Evolutionary conservation across 2,113 vertebrate species (phyloP).

Genomic region (Gila orcuttii): DNA sequence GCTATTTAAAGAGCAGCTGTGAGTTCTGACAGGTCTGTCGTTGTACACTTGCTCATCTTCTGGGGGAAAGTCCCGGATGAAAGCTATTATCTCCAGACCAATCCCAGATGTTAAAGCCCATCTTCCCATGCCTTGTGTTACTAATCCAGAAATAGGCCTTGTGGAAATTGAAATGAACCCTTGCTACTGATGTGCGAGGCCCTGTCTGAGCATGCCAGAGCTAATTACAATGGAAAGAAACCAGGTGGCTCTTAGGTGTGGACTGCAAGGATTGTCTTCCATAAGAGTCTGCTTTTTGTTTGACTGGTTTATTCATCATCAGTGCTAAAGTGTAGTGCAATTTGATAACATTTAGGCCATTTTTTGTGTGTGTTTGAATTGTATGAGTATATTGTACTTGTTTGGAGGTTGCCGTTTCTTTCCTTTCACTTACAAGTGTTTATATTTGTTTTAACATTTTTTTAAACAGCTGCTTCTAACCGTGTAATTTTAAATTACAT

Average conservation of each 20-base stretch:
- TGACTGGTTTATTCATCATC: constrained; percentile 66
- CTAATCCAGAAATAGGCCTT: constrained; percentile 41
- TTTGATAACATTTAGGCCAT: neutral
- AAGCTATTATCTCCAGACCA: constrained; percentile 30
- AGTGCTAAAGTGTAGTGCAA: constrained; percentile 29
- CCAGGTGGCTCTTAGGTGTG: constrained; percentile 67
- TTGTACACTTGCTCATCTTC: constrained; percentile 28
- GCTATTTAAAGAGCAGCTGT: constrained; percentile 10
- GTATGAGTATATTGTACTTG: neutral
- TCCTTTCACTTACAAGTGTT: constrained; percentile 53
- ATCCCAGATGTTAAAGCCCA: constrained; percentile 24
- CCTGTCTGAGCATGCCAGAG: constrained; percentile 50
- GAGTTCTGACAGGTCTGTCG: neutral
- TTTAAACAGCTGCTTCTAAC: constrained; percentile 62
- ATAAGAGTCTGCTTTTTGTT: constrained; percentile 47
- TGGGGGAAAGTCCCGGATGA: constrained; percentile 43
- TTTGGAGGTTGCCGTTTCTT: constrained; percentile 32
- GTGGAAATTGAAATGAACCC: constrained; percentile 43
- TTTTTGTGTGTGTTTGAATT: neutral
- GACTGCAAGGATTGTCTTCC: constrained; percentile 39
- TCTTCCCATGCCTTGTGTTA: constrained; percentile 55
- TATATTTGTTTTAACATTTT: constrained; percentile 36
- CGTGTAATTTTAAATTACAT: constrained; percentile 13
- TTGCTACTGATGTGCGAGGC: constrained; percentile 30
- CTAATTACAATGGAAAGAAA: constrained; percentile 66